phyloP scores from a whole-genome alignment of 2,888 invertebrate genomes.

The Epistrophe grossulariae region DNA sequence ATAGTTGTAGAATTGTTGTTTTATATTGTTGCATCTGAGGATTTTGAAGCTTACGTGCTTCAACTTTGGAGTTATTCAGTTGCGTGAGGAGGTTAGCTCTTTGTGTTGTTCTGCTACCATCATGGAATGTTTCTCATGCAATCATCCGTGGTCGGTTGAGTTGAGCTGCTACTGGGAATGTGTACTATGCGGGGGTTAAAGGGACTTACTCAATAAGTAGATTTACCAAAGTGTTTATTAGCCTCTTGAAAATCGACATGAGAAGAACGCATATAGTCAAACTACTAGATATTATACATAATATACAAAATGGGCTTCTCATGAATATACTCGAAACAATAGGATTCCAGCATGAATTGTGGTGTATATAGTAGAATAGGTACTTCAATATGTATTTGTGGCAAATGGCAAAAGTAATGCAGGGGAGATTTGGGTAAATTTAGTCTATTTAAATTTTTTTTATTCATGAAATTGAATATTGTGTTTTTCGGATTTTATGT shows the following conservation, averaged over 20 bases:
- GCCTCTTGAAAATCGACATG: constrained; percentile 39
- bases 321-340: constrained; percentile 39
- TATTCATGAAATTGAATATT: background rate
- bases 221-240: constrained; percentile 50
- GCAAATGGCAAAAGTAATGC: background rate
- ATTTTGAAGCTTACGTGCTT: background rate
- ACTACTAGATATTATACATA: background rate
- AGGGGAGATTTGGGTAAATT: background rate
- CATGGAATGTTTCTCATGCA: constrained; percentile 45
- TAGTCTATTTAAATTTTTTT: background rate
- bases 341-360: background rate
- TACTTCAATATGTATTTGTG: constrained; percentile 6
- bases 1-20: background rate
- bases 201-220: constrained; percentile 44
- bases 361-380: background rate
- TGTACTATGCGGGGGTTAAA: background rate
- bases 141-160: constrained; percentile 37
- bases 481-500: background rate
- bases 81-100: constrained; percentile 35
- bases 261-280: background rate
- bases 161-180: constrained; percentile 8
- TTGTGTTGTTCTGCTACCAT: background rate
- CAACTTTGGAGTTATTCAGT: constrained; percentile 47
- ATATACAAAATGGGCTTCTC: constrained; percentile 14
- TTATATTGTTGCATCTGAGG: constrained; percentile 42